These are phyloP conservation scores for Drosophila oshimai DNA, from an alignment of 1,140 invertebrate genomes.

Conservation along the genomic window DNA sequence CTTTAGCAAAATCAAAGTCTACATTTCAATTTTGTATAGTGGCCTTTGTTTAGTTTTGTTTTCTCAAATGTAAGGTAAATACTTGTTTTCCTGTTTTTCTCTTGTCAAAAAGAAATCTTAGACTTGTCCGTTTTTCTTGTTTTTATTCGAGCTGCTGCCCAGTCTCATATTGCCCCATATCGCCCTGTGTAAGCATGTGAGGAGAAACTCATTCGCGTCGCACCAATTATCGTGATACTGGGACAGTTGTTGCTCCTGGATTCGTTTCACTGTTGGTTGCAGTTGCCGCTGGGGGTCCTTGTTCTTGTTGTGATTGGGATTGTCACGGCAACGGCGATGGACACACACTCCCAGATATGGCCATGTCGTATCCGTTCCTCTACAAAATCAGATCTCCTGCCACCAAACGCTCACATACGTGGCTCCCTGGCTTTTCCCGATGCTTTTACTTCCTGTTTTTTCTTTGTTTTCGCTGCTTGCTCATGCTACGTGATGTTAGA, in stretches of 20 bases:
- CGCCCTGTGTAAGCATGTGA: slow-evolving; percentile 3
- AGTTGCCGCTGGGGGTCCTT: slow-evolving; percentile 20
- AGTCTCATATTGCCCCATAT: slow-evolving; percentile 27
- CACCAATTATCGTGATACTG: slow-evolving; percentile 55
- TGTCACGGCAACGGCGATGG: slow-evolving; percentile 66
- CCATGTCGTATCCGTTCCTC: slow-evolving; percentile 10
- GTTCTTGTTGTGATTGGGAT: slow-evolving; percentile 59
- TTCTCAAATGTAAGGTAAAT: no score
- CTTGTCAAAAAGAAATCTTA: neutral
- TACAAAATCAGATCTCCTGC: slow-evolving; percentile 40
- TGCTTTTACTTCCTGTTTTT: neutral
- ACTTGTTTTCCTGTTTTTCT: neutral
- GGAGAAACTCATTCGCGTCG: slow-evolving; percentile 24
- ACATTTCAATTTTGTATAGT: no score
- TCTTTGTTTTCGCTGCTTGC: slow-evolving; percentile 10
- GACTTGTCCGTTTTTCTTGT: neutral
- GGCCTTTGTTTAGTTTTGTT: no score
- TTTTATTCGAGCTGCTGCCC: neutral
- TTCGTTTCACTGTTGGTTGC: slow-evolving; percentile 9
- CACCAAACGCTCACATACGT: slow-evolving; percentile 6
- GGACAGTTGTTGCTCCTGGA: slow-evolving; percentile 6
- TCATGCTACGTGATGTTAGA: slow-evolving; percentile 57
- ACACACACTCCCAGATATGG: slow-evolving; percentile 18
- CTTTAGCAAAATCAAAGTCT: no score
- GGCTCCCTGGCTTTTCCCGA: neutral